Evolutionary conservation across 2,797 vertebrate species (phyloP).

Genomic region (Paratrypauchen microcephalus): DNA sequence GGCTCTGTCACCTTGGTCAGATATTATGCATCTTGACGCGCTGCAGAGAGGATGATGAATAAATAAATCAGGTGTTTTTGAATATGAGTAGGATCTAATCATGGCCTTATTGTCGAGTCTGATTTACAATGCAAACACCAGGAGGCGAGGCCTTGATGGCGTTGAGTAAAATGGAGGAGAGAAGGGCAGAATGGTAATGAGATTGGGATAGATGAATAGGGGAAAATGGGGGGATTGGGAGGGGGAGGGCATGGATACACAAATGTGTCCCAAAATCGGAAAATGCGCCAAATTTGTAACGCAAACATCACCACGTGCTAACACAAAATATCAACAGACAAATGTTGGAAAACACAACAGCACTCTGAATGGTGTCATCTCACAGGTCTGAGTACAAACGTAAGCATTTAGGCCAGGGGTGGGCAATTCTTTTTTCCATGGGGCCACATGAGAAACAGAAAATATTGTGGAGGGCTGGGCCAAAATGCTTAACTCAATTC

Average conservation of each 20-base stretch:
- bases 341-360: neutral
- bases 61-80: slow-evolving; percentile 77
- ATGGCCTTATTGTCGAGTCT: slow-evolving; percentile 70
- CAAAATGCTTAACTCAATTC: too few relatives aligned
- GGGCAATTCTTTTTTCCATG: too few relatives aligned
- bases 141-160: slow-evolving; percentile 64
- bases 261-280: slow-evolving; percentile 49
- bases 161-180: slow-evolving; percentile 57
- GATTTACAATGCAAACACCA: slow-evolving; percentile 74
- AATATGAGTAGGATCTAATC: slow-evolving; percentile 77
- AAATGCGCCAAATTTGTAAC: slow-evolving; percentile 49
- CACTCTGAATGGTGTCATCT: too few relatives aligned
- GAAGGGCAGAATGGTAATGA: slow-evolving; percentile 68
- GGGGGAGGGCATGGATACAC: slow-evolving; percentile 44
- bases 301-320: slow-evolving; percentile 56
- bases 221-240: slow-evolving; percentile 3
- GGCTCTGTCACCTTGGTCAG: slow-evolving; percentile 67
- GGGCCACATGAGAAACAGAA: too few relatives aligned
- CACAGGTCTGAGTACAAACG: too few relatives aligned
- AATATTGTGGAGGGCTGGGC: too few relatives aligned
- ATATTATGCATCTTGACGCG: slow-evolving; percentile 72
- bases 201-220: slow-evolving; percentile 26
- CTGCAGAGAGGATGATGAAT: slow-evolving; percentile 67
- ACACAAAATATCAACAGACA: slow-evolving; percentile 25
- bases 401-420: too few relatives aligned